These are phyloP conservation scores for Oscarella lobularis DNA, from an alignment of 37 sponge, comb jelly and placozoan genomes.

Conservation along the genomic window DNA sequence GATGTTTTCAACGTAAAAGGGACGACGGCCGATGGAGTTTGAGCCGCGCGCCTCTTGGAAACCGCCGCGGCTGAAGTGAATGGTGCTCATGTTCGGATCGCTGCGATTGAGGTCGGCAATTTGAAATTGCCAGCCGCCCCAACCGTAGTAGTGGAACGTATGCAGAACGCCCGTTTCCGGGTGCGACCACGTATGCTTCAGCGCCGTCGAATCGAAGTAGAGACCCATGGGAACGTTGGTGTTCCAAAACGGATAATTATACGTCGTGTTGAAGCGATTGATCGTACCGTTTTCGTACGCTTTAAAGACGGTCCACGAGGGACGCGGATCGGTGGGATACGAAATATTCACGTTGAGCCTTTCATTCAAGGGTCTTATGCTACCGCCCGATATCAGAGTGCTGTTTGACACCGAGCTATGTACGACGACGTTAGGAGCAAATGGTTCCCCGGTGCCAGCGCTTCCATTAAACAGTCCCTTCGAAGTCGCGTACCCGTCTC, in stretches of 20 bases:
- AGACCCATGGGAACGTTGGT: conserved; percentile 16
- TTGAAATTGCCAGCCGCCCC: conserved; percentile 41
- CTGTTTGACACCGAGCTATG: neutral
- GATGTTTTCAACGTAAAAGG: conserved; percentile 48
- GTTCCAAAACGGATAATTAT: neutral
- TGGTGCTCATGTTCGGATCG: neutral
- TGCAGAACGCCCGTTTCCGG: conserved; percentile 30
- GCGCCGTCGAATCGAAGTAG: conserved; percentile 10
- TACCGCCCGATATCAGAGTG: neutral
- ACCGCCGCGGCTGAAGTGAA: conserved; percentile 28
- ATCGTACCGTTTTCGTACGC: neutral
- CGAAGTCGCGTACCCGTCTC: conserved; percentile 1
- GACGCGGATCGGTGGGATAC: neutral
- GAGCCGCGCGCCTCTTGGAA: conserved; percentile 38
- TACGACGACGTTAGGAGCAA: neutral
- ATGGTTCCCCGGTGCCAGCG: neutral
- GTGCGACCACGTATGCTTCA: conserved; percentile 23
- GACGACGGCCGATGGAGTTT: conserved; percentile 3
- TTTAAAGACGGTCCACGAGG: neutral
- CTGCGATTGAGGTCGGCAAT: conserved; percentile 14
- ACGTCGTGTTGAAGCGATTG: neutral
- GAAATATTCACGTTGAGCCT: neutral
- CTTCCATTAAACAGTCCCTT: neutral
- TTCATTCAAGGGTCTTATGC: neutral
- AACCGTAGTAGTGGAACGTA: conserved; percentile 17